Evolutionary conservation across 2,888 invertebrate genomes (phyloP).

Genomic region (Candidula unifasciata): DNA sequence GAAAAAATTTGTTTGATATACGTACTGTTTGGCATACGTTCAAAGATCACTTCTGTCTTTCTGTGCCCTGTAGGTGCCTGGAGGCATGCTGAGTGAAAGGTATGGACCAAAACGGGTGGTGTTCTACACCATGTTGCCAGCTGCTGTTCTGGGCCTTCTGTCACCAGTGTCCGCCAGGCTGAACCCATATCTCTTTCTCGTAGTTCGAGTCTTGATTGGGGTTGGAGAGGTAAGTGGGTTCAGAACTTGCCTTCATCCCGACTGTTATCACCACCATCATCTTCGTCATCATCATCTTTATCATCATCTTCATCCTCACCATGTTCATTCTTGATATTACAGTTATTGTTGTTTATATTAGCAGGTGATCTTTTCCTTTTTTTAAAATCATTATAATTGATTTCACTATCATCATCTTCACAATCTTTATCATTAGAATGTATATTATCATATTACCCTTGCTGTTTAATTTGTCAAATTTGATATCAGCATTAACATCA

Average conservation of each 20-base stretch:
- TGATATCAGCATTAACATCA: too few species aligned
- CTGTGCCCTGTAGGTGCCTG: conserved; percentile 60
- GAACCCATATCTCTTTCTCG: conserved; percentile 63
- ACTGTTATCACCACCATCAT: not conserved
- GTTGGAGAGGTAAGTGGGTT: conserved; percentile 61
- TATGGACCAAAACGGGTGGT: conserved; percentile 64
- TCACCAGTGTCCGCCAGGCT: conserved; percentile 62
- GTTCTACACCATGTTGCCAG: conserved; percentile 63
- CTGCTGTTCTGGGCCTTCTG: conserved; percentile 61
- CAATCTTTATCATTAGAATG: too few species aligned
- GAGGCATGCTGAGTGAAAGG: conserved; percentile 63
- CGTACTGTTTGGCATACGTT: too few species aligned
- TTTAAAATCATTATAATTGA: too few species aligned
- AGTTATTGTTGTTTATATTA: too few species aligned
- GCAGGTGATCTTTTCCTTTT: too few species aligned
- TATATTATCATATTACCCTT: too few species aligned
- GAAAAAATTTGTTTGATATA: too few species aligned
- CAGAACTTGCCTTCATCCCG: not conserved
- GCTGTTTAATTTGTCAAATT: too few species aligned
- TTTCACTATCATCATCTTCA: too few species aligned
- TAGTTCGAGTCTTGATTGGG: conserved; percentile 63
- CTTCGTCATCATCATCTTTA: not conserved
- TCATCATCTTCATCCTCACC: not conserved
- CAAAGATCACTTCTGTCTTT: too few species aligned
- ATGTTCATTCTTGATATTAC: not conserved